A percentile compares a stretch with the other conserved stretches of the same genome.
Conservation (phyloP, 1,140 invertebrate genomes). For the Arctopsyche grandis region DNA sequence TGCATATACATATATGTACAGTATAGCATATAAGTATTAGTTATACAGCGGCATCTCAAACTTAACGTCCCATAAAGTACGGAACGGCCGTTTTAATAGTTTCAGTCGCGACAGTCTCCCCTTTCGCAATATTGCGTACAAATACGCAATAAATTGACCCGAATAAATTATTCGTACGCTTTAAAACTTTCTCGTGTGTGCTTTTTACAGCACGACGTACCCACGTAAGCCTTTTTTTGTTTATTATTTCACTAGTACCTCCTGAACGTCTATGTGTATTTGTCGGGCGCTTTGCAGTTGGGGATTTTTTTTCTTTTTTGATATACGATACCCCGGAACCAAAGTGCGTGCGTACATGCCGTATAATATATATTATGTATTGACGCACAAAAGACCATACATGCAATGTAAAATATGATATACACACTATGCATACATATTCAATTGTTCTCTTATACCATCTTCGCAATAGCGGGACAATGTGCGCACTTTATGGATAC, state of each 20-base stretch:
- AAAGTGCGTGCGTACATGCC: too few relatives aligned
- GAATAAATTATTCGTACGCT: conserved; percentile 8
- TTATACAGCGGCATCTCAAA: conserved; percentile 26
- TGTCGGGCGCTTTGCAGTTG: too few relatives aligned
- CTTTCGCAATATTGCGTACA: conserved; percentile 24
- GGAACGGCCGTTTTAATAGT: conserved; percentile 52
- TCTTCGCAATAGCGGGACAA: background rate
- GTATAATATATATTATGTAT: too few relatives aligned
- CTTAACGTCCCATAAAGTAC: conserved; percentile 49
- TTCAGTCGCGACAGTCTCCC: conserved; percentile 29
- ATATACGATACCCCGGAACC: too few relatives aligned
- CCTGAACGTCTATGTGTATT: too few relatives aligned
- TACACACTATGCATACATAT: background rate
- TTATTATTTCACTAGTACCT: background rate
- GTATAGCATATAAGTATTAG: background rate
- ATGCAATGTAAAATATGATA: background rate
- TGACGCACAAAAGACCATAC: background rate
- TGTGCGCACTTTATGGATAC: background rate
- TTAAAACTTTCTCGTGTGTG: background rate
- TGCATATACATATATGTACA: too few relatives aligned
- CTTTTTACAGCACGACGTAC: background rate
- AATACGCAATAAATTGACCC: conserved; percentile 28
- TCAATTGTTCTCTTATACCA: background rate
- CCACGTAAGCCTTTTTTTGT: background rate
- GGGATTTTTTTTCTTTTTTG: too few relatives aligned